Base-by-base conservation (phyloP, 2,888 invertebrate species). In the Dione vanillae region DNA sequence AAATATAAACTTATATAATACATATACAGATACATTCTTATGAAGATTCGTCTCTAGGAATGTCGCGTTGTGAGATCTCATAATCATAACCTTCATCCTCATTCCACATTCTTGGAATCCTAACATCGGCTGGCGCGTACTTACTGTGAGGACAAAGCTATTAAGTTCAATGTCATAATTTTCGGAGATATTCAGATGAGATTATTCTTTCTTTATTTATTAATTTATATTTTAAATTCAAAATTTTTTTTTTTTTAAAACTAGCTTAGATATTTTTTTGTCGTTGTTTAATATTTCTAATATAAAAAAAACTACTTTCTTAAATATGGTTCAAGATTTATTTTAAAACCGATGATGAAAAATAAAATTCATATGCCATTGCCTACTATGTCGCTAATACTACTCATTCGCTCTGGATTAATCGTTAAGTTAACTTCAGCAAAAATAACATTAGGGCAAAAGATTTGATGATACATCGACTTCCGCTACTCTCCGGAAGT, bases 11-110 rank as follows among this genome's bases (percentile, higher is more conserved):
- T 12, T 16, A 0, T 41, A 41, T 43, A 41, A 41, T 41, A 59
- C 16, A 43, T 49, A 8, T 14, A 59, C 41, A 19, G 10, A 9
- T 40, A 59, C 37, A 51, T 37, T 54, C 47, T 19, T 20, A 45
- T n/a, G 68, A 68, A 11, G 62, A 49, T 37, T 47, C 49, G 19
- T 19, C 49, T 40, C 52, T 62, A 20, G 73, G 76, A 72, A 73
- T 72, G 71, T 43, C 27, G 47, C 67, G 70, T 49, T 66, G 67
- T 74, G 69, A 70, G 66, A 58, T 14, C 64, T 47, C 47, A 72
- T 66, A 70, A 58, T 67, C 58, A 67, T 71, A 72, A 74, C 68
- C 67, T 72, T 65, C 62, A 67, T 70, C 70, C 71, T 76, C 71
- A 70, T 73, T 65, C 62, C 43, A 58, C 71, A 71, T 73, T 71